Evolutionary conservation across 2,113 vertebrate species (phyloP), one percentile per base, ranked within the genome.

Genomic region (Polypterus bichir): DNA sequence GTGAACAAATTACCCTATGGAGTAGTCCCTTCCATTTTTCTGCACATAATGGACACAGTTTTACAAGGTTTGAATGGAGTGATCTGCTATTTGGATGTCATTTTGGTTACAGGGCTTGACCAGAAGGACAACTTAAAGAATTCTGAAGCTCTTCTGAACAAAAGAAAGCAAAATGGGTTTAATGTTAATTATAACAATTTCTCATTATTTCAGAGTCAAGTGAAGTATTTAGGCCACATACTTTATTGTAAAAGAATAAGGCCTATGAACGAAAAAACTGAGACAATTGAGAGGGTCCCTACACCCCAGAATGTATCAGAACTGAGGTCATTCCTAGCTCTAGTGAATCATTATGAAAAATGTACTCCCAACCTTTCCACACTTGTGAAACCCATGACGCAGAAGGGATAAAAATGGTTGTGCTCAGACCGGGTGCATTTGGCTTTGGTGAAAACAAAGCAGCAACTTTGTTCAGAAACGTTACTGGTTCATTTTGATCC

Each of bases 1-100:
- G 53, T 48, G 49, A 58, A 69, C 67, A 44, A 68, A 49, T 0
- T 76, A 68, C 76, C 75, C 72, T 80, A 75, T 72, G 77, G 76
- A 0, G 0, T 3, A 62, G 66, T 66, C 69, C 74, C 74, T 69
- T 76, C 64, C 54, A 70, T 57, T 67, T 59, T 71, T 67, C 66
- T 59, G 48, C 57, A 52, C 62, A 67, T 77, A 66, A 80, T 76
- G 71, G 70, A 80, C 74, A 48, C 4, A 3, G 57, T 72, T 66
- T 62, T 76, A 59, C 51, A 66, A 63, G 65, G 70, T 48, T 11
- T 72, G 69, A 71, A 68, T 60, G 61, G 61, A 65, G 69, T 64
- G 67, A 71, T 79, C 65, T 69, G 68, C 74, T 73, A 73, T 62
- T 63, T 64, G 59, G 57, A 68, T 63, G 62, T 65, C 45, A 60